Base-by-base conservation (phyloP, 1,140 invertebrate genomes). In the Eumeta japonica region DNA sequence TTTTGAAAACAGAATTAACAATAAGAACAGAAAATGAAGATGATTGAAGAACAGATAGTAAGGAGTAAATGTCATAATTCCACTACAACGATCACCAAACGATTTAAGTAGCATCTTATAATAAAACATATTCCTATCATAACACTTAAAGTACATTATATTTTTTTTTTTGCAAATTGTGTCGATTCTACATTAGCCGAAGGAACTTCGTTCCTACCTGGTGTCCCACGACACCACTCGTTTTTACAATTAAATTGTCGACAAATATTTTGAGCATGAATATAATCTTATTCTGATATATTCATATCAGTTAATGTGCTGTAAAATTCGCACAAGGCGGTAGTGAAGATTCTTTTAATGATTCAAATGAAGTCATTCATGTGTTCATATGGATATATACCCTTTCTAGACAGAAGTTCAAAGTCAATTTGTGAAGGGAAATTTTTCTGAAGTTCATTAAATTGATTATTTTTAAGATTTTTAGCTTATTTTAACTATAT, bases 371-470 rank as follows among this genome's bases (percentile, higher is more conserved):
- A 32, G 31, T 10, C 3, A n/a, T n/a, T n/a, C n/a, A 52, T 36
- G 14, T 40, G 49, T 3, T 45, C 46, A 39, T 49, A 49, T n/a
- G 35, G 36, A 11, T 35, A 53, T 16, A 49, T 11, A 27, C 45
- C 45, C 39, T 53, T 51, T 32, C 27, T 36, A 12, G 9, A 36
- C 24, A 49, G 3, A 14, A 16, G 28, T 17, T 43, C 38, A 24
- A 55, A 47, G 28, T 50, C 34, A 10, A 43, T 13, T 15, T 28
- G n/a, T 2, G 30, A 18, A 9, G 42, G 39, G 29, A 28, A 45
- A 10, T 35, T 10, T 24, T 37, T 41, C 37, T 34, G 35, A 2
- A 49, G 18, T 5, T 37, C 40, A 27, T 29, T 4, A 39, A 54
- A 46, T 35, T 45, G 29, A 30, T 47, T 20, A 30, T 39, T 12